Evolutionary conservation across 2,888 invertebrate genomes (phyloP).

Genomic region (Cyaniris semiargus): DNA sequence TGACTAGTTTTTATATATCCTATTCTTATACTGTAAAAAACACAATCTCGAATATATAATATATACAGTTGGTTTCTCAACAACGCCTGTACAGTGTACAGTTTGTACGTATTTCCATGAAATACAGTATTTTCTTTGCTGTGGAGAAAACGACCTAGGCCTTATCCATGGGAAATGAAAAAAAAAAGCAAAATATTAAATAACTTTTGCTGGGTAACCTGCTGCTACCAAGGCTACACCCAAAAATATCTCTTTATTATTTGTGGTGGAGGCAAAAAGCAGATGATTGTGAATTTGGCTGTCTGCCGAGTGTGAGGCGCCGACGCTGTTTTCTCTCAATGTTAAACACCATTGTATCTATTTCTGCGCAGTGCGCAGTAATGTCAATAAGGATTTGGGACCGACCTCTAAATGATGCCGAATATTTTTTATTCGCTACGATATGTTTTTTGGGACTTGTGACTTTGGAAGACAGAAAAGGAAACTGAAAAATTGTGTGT

Average conservation of each 20-base stretch:
- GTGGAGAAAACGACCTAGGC: too few relatives aligned
- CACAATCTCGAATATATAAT: too few relatives aligned
- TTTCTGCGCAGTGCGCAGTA: background rate
- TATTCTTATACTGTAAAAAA: too few relatives aligned
- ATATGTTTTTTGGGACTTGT: background rate
- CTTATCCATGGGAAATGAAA: too few relatives aligned
- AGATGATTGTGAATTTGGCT: constrained; percentile 1
- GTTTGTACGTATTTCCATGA: too few relatives aligned
- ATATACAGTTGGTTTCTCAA: too few relatives aligned
- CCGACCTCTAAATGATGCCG: background rate
- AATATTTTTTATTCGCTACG: background rate
- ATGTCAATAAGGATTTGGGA: background rate
- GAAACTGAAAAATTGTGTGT: too few relatives aligned
- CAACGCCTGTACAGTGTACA: too few relatives aligned
- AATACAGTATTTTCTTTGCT: too few relatives aligned
- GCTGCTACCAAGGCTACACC: background rate
- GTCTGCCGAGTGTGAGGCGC: constrained; percentile 2
- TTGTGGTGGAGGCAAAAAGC: background rate
- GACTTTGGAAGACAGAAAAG: too few relatives aligned
- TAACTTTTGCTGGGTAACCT: too few relatives aligned
- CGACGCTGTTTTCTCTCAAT: background rate
- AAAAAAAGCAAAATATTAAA: too few relatives aligned
- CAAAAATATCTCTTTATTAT: background rate
- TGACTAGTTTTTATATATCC: background rate
- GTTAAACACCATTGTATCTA: constrained; percentile 1